Conservation (phyloP, 1,140 invertebrate genomes). For the Drosophila ironensis region DNA sequence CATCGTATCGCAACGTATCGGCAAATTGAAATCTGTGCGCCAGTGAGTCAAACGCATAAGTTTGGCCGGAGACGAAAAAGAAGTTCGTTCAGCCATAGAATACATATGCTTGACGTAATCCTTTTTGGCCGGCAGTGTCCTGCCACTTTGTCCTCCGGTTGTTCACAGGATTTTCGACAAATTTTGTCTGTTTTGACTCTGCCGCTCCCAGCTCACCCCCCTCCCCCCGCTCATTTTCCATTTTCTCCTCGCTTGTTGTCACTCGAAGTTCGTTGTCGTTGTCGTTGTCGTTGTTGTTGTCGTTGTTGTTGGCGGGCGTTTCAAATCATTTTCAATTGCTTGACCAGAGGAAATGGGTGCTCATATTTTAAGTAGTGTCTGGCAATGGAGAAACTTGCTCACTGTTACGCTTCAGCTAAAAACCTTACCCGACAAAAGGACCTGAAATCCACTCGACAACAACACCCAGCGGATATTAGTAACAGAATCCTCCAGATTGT, state of each 20-base stretch:
- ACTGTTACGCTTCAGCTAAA: constrained; percentile 72
- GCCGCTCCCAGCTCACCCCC: constrained; percentile 9
- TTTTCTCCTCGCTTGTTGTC: constrained; percentile 12
- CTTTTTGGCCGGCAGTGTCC: constrained; percentile 67
- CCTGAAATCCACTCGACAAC: background rate
- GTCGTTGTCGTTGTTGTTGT: background rate
- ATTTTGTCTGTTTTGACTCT: constrained; percentile 74
- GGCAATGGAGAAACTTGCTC: constrained; percentile 56
- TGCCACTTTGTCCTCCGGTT: constrained; percentile 73
- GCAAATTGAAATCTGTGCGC: constrained; percentile 73
- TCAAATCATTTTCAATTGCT: constrained; percentile 76
- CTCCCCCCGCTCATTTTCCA: background rate
- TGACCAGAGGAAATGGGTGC: constrained; percentile 74
- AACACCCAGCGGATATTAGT: constrained; percentile 5
- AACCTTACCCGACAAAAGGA: constrained; percentile 1
- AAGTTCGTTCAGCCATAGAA: constrained; percentile 57
- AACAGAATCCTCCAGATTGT: too few relatives aligned
- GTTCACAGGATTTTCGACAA: constrained; percentile 78
- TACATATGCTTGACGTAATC: constrained; percentile 80
- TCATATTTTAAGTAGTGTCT: constrained; percentile 76
- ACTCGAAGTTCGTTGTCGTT: constrained; percentile 8
- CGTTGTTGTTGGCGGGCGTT: constrained; percentile 18
- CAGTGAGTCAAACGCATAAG: constrained; percentile 58
- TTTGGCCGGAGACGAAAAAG: constrained; percentile 44
- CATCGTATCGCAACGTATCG: constrained; percentile 54